Evolutionary conservation across 2,797 vertebrate species (phyloP), one percentile per base, ranked within the genome.

Genomic region (Esox lucius): DNA sequence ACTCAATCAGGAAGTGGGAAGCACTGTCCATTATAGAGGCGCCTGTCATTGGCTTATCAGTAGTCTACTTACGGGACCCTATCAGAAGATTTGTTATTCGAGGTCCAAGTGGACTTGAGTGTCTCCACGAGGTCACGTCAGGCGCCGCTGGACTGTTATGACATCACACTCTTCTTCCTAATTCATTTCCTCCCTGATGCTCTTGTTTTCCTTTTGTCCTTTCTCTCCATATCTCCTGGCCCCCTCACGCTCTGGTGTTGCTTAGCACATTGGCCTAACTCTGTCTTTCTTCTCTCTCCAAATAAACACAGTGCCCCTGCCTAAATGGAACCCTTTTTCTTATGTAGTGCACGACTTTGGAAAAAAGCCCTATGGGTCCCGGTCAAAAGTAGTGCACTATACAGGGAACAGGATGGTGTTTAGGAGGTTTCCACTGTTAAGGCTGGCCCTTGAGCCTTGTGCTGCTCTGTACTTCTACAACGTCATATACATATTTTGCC

Each of bases 1-100:
- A 62, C 70, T 90, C 83, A 39, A 89, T 89, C 87, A 78, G 33
- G 78, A 75, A 74, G 71, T 83, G 84, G 80, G 82, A 88, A 87
- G 76, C 72, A 56, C 61, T 75, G 65, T 68, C 76, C 76, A 73
- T 85, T 68, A 79, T 51, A 73, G 70, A 66, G 51, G 72, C 26
- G 48, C 61, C 70, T 16, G 35, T 46, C n/a, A 72, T 28, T 49
- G 73, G 70, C 78, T 90, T 85, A 88, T 87, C 83, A 73, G 16
- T 17, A 67, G 76, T 59, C 62, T 81, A 12, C 78, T 74, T 71
- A 59, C 2, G 64, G 42, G 59, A 49, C 26, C 56, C 68, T 56
- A 79, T 53, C 15, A n/a, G 61, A 48, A 42, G 0, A 12, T 42
- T 71, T 70, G 80, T 77, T 75, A 73, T 73, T 78, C 75, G 67